A percentile compares a stretch with the other conserved stretches of the same genome.
phyloP scores from a whole-genome alignment of 2,113 vertebrate species.

The Centrocercus urophasianus region DNA sequence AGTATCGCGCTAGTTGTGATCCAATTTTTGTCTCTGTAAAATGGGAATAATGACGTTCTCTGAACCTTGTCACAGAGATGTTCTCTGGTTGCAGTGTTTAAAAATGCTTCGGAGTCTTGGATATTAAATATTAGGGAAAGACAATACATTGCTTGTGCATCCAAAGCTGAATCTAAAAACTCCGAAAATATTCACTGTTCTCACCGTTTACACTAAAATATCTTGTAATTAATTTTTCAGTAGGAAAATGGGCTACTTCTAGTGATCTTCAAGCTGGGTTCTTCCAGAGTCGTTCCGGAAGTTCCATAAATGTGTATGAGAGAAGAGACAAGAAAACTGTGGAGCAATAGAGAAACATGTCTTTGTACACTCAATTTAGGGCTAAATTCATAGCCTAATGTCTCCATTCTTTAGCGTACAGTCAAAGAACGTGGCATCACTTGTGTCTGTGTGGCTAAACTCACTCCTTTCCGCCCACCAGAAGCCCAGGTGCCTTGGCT shows the following conservation, averaged over 20 bases:
- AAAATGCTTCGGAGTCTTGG: neutral
- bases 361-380: neutral
- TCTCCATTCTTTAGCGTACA: neutral
- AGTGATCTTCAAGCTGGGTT: neutral
- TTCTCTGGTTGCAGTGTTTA: neutral
- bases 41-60: neutral
- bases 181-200: neutral
- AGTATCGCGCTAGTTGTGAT: neutral
- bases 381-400: neutral
- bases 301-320: neutral
- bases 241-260: neutral
- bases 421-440: neutral
- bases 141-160: neutral
- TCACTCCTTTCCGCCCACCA: neutral
- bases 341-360: rapidly evolving
- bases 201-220: neutral
- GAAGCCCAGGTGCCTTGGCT: neutral
- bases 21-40: neutral
- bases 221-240: neutral
- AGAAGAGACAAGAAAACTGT: neutral
- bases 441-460: neutral
- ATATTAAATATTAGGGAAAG: neutral
- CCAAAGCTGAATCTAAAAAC: conserved; percentile 3
- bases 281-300: neutral
- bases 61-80: neutral